These are phyloP conservation scores for Vireo altiloquus DNA, from an alignment of 2,113 vertebrate genomes.

Conservation along the genomic window DNA sequence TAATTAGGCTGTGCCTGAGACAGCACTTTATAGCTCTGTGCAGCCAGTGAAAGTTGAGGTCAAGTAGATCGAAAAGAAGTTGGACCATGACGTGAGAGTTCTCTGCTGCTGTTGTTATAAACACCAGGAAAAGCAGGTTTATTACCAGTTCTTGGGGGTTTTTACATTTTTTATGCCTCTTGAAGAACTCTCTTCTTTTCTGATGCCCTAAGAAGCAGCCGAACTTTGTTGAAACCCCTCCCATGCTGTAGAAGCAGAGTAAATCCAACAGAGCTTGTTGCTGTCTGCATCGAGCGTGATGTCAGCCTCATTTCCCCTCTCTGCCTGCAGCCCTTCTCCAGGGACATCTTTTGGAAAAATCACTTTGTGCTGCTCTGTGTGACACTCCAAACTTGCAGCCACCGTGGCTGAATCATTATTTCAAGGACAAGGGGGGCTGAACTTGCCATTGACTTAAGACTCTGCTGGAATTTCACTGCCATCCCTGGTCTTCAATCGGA, in stretches of 20 bases:
- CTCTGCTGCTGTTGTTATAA: background rate
- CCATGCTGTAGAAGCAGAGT: background rate
- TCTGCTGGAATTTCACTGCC: background rate
- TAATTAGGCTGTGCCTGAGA: background rate
- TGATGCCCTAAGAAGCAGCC: background rate
- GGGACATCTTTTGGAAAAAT: background rate
- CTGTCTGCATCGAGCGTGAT: rapidly evolving
- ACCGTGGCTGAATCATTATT: rapidly evolving
- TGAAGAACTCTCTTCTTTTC: background rate
- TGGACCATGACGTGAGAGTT: background rate
- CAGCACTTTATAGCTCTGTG: background rate
- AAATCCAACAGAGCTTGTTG: background rate
- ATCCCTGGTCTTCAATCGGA: background rate
- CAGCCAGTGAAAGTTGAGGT: background rate
- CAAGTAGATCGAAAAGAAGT: background rate
- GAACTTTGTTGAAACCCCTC: background rate
- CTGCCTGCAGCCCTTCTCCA: background rate
- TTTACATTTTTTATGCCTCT: background rate
- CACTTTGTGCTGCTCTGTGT: background rate
- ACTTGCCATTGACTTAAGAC: background rate
- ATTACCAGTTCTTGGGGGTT: background rate
- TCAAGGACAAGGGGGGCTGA: background rate
- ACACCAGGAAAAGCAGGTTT: background rate
- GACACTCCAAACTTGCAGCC: background rate
- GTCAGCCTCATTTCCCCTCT: background rate